phyloP scores from a whole-genome alignment of 2,113 vertebrate genomes.

The Saguinus midas region DNA sequence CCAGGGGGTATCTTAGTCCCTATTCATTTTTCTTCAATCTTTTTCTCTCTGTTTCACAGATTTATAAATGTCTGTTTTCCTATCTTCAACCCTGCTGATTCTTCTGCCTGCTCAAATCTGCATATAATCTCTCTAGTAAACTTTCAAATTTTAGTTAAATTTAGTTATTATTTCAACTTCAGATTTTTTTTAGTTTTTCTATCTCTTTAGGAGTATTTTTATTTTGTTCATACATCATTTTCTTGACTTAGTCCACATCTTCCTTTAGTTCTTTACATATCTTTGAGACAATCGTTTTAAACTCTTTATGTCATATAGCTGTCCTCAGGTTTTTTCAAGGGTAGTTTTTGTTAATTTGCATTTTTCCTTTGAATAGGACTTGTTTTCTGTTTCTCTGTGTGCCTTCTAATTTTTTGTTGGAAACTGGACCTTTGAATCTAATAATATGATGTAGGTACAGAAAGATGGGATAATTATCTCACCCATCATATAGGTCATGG shows the following conservation, averaged over 20 bases:
- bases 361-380: background rate
- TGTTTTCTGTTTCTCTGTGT: background rate
- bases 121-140: background rate
- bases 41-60: background rate
- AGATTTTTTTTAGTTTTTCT: background rate
- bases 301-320: background rate
- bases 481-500: background rate
- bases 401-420: background rate
- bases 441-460: background rate
- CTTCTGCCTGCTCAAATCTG: background rate
- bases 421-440: background rate
- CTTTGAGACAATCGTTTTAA: background rate
- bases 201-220: background rate
- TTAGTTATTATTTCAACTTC: background rate
- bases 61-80: background rate
- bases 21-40: background rate
- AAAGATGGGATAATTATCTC: background rate
- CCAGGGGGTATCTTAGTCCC: background rate
- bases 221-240: background rate
- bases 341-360: background rate
- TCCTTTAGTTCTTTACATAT: background rate
- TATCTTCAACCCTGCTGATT: background rate
- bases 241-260: background rate
- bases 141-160: background rate
- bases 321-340: background rate